phyloP scores from a whole-genome alignment of 2,888 invertebrate genomes.

The Stenodema calcarata region DNA sequence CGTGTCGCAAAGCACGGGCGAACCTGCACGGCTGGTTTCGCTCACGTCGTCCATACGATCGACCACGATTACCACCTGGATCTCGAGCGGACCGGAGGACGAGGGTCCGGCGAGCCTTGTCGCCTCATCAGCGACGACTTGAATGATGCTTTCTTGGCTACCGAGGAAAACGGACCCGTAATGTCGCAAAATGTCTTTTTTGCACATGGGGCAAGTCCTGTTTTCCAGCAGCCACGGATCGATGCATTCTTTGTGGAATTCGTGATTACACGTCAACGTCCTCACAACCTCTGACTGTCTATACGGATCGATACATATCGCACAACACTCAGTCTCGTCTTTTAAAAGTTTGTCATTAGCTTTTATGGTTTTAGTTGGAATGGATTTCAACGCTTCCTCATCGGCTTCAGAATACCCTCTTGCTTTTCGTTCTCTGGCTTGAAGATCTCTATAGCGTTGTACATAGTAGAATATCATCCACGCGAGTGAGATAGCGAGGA shows the following conservation, averaged over 20 bases:
- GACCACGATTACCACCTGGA: slow-evolving; percentile 15
- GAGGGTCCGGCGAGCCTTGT: slow-evolving; percentile 51
- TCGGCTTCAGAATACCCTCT: slow-evolving; percentile 69
- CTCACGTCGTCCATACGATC: not conserved
- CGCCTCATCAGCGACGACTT: slow-evolving; percentile 67
- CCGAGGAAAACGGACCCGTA: slow-evolving; percentile 83
- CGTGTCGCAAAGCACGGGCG: not conserved
- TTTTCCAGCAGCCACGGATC: slow-evolving; percentile 96
- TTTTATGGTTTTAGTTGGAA: slow-evolving; percentile 87
- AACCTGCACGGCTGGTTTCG: not conserved
- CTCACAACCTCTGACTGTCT: slow-evolving; percentile 84
- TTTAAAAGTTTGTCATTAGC: slow-evolving; percentile 83
- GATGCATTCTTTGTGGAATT: slow-evolving; percentile 94
- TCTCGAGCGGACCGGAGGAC: not conserved
- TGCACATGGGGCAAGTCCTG: slow-evolving; percentile 96
- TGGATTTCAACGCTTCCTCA: slow-evolving; percentile 91
- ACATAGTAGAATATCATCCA: slow-evolving; percentile 97
- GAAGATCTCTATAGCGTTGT: slow-evolving; percentile 90
- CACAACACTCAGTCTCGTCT: slow-evolving; percentile 89
- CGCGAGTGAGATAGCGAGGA: slow-evolving; percentile 94
- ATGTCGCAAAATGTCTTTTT: slow-evolving; percentile 91
- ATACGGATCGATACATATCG: slow-evolving; percentile 93
- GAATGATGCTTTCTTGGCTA: slow-evolving; percentile 83
- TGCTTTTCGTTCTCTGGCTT: slow-evolving; percentile 78
- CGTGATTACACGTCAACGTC: slow-evolving; percentile 87